Percentiles rank a stretch among this genome's conserved stretches.
phyloP scores from a whole-genome alignment of 30 jellyfish, hydroid and myxozoan genomes.

The Pelagia noctiluca region DNA sequence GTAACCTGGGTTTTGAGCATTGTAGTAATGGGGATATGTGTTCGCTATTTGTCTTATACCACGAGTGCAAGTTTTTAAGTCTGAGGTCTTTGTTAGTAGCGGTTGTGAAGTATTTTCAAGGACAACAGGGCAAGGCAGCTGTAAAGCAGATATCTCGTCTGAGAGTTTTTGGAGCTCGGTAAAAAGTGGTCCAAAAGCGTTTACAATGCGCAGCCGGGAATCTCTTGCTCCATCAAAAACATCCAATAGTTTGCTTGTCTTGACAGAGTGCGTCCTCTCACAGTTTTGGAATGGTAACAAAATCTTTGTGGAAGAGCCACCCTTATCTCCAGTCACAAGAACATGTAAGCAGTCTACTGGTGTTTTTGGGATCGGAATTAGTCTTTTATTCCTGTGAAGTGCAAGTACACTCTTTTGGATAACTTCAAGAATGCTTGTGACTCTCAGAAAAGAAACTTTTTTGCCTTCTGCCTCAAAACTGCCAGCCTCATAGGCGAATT shows the following conservation, averaged over 20 bases:
- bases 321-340: constrained; percentile 10
- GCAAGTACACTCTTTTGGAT: constrained; percentile 27
- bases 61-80: neutral
- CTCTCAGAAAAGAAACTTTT: constrained; percentile 19
- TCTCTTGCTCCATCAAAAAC: constrained; percentile 19
- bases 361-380: constrained; percentile 6
- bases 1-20: neutral
- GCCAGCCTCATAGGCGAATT: constrained; percentile 10
- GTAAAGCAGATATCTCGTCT: neutral
- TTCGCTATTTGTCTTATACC: neutral
- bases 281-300: constrained; percentile 10
- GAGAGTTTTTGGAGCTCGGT: neutral
- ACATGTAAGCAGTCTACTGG: constrained; percentile 13
- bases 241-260: neutral
- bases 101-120: too few relatives aligned
- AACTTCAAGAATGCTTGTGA: constrained; percentile 18
- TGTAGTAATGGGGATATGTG: constrained; percentile 8
- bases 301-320: constrained; percentile 3
- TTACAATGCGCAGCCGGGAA: constrained; percentile 3
- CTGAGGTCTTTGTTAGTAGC: too few relatives aligned
- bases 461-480: constrained; percentile 9
- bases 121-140: constrained; percentile 18
- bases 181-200: constrained; percentile 8
- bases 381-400: neutral
- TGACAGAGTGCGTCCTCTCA: constrained; percentile 6